These are phyloP conservation scores for Aix galericulata DNA, from an alignment of 2,113 vertebrate species.

Conservation along the genomic window DNA sequence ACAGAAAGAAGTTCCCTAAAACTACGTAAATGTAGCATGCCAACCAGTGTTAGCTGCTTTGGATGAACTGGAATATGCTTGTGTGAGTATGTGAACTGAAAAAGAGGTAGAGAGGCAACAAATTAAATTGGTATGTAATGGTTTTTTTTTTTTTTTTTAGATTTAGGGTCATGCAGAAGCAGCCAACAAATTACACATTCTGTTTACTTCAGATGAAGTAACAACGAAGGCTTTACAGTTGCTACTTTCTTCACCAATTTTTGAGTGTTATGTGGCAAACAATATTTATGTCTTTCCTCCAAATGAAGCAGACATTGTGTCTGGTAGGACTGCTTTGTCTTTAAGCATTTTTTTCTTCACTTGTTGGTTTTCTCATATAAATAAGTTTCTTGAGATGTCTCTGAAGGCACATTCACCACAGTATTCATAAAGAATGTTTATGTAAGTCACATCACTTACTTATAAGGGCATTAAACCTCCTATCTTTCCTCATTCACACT, in stretches of 20 bases:
- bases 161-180: slow-evolving; percentile 43
- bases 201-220: slow-evolving; percentile 40
- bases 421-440: slow-evolving; percentile 12
- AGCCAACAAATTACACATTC: slow-evolving; percentile 55
- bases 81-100: not conserved
- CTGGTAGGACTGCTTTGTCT: slow-evolving; percentile 42
- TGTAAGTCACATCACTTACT: not conserved
- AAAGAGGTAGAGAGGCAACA: not conserved
- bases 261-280: slow-evolving; percentile 61
- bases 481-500: not conserved
- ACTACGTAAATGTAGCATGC: not conserved
- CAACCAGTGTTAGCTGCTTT: not conserved
- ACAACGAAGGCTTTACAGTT: slow-evolving; percentile 52
- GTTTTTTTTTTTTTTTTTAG: not conserved
- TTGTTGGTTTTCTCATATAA: slow-evolving; percentile 38
- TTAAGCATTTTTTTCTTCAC: slow-evolving; percentile 11
- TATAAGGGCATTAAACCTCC: not conserved
- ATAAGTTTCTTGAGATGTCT: slow-evolving; percentile 24
- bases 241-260: slow-evolving; percentile 50
- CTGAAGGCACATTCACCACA: not conserved
- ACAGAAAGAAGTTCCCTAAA: not conserved
- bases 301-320: slow-evolving; percentile 68
- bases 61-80: not conserved
- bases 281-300: slow-evolving; percentile 67
- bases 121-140: slow-evolving; percentile 7